Evolutionary conservation across 2,888 invertebrate species (phyloP).

Genomic region (Philonicus albiceps): DNA sequence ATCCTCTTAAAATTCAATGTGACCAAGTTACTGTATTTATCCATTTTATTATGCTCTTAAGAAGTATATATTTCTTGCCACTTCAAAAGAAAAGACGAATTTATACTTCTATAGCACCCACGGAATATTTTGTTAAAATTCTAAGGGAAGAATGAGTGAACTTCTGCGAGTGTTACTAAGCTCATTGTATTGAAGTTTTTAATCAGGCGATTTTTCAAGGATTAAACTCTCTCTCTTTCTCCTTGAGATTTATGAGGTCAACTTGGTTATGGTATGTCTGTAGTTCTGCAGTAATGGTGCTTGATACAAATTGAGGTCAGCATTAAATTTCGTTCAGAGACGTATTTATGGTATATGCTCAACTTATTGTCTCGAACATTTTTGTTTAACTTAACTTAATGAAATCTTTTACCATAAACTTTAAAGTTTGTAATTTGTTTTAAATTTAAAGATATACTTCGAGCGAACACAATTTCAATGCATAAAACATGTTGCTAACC

Average conservation of each 20-base stretch:
- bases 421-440: neutral
- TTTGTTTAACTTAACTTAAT: neutral
- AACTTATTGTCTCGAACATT: neutral
- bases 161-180: neutral
- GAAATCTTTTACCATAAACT: neutral
- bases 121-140: constrained; percentile 4
- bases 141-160: neutral
- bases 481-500: neutral
- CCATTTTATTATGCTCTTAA: neutral
- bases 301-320: constrained; percentile 1
- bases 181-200: neutral
- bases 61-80: neutral
- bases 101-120: neutral
- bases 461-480: neutral
- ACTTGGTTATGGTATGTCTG: neutral
- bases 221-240: neutral
- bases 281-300: neutral
- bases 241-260: constrained; percentile 7
- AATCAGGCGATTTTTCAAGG: constrained; percentile 12
- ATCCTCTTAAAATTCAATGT: neutral
- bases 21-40: neutral
- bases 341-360: neutral
- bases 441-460: neutral
- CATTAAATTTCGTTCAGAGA: neutral
- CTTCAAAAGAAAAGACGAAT: neutral